Evolutionary conservation across 1,140 invertebrate genomes (phyloP), one percentile per base, ranked within the genome.

Genomic region (Adoxophyes honmai): DNA sequence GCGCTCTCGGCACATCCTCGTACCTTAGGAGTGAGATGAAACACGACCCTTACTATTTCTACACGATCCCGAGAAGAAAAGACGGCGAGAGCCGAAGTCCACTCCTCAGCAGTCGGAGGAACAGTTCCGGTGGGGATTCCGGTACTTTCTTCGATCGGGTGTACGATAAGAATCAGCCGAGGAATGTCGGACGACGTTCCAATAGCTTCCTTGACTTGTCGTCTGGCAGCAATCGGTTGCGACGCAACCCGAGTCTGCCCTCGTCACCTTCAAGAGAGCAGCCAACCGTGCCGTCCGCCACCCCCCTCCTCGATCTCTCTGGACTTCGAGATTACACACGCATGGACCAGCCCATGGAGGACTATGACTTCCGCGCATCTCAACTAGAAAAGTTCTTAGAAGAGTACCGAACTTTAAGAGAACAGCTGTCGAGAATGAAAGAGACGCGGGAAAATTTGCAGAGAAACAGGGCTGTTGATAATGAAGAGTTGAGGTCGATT

Each of bases 371-470:
- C 76, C 92, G 94, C 75, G 93, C 94, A 0, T 93, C 93, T 2
- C 94, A 95, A 73, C 79, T 95, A 38, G 94, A 95, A 70, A 91
- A 92, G 33, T 95, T 95, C 76, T 89, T 95, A 21, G 93, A 95
- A 71, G 94, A 95, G 68, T 95, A 95, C 71, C 90, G 93, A 62
- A 92, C 89, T 66, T 89, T 95, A 38, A 93, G 94, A 76, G 93
- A 94, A 75, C 93, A 95, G 75, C 76, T 95, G 57, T 93, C 92
- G 54, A 93, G 92, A 75, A 95, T 95, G 94, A 95, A 94, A 70
- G 92, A 94, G 68, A 94, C 93, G 18, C 93, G 93, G 71, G 93
- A 94, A 67, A 92, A 90, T 59, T 89, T 93, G 55, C 91, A 92
- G 70, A 88, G 90, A 63, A 88, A 84, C 21, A 80, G 90, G 38